Base-by-base conservation (phyloP, 2,888 invertebrate genomes). In the Cyrtodaria siliqua region DNA sequence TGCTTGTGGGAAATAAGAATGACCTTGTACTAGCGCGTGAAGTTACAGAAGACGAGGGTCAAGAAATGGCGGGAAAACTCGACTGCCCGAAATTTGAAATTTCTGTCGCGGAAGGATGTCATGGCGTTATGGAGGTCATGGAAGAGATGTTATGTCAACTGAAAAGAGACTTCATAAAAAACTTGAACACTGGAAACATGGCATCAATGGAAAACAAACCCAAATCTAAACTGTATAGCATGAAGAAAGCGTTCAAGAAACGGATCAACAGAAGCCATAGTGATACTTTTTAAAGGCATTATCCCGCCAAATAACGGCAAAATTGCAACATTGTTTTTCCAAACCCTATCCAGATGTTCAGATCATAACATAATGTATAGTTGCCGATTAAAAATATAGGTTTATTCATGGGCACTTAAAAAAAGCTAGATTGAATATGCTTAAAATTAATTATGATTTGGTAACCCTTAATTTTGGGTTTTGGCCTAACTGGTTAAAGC, bases 221-320 rank as follows among this genome's bases (percentile, higher is more conserved):
- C 0, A 77, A 70, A 52, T 87, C 89, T 14, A 86, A 89, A 66
- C 82, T 91, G 6, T 86, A 86, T 72, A 90, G 87, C 75, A 90
- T 91, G 88, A 90, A 90, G 73, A 87, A 89, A 38, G 91, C 89
- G 6, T 85, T 91, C 55, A 90, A 90, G 77, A 90, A 89, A 79
- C 75, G 90, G 50, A 90, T 90, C 18, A 87, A 87, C 12, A 67
- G 90, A 26, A 91, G 90, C 59, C 83, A 88, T 53, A 91, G 91
- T 76, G 91, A 90, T 72, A 90, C 88, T 16, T 67, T 67, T 23
- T 67, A 49, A 57, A 44, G 57, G n/a, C n/a, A n/a, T n/a, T n/a
- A n/a, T n/a, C n/a, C n/a, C n/a, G n/a, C n/a, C n/a, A n/a, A n/a
- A n/a, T n/a, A n/a, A n/a, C n/a, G n/a, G n/a, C n/a, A n/a, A n/a